phyloP scores from a whole-genome alignment of 2,797 vertebrate genomes.

The Centropyge bicolor region DNA sequence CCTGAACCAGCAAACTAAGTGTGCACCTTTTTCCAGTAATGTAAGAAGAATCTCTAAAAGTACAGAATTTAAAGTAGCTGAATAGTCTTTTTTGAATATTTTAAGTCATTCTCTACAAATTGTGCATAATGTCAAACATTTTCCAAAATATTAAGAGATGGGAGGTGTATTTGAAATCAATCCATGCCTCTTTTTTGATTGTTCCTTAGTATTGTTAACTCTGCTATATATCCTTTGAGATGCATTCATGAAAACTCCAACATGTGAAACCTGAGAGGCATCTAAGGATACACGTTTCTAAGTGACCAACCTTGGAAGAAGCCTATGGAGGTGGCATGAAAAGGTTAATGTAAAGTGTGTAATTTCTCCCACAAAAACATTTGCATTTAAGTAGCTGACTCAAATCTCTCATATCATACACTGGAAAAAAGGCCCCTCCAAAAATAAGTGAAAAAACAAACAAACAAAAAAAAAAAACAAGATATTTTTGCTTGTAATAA shows the following conservation, averaged over 20 bases:
- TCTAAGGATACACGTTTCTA: not conserved
- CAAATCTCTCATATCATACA: slow-evolving; percentile 1
- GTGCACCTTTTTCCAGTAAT: not conserved
- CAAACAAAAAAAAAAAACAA: no score
- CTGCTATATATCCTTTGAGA: no score
- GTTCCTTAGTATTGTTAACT: no score
- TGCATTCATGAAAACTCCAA: not conserved
- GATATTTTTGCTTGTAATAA: no score
- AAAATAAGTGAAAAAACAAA: no score
- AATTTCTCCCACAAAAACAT: slow-evolving; percentile 3
- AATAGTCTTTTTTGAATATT: not conserved
- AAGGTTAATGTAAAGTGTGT: not conserved
- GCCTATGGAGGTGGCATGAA: not conserved
- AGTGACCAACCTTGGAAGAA: not conserved
- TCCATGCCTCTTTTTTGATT: no score
- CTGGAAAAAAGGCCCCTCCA: no score
- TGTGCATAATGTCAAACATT: not conserved
- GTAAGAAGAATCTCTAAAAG: not conserved
- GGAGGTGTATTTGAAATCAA: no score
- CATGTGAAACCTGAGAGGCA: not conserved
- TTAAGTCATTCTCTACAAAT: not conserved
- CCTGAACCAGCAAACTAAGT: not conserved
- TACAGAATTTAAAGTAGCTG: not conserved
- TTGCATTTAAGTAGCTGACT: slow-evolving; percentile 11
- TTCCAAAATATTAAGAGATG: not conserved